Base-by-base conservation (phyloP, 64 coral and sea anemone genomes). In the Pocillopora damicornis region DNA sequence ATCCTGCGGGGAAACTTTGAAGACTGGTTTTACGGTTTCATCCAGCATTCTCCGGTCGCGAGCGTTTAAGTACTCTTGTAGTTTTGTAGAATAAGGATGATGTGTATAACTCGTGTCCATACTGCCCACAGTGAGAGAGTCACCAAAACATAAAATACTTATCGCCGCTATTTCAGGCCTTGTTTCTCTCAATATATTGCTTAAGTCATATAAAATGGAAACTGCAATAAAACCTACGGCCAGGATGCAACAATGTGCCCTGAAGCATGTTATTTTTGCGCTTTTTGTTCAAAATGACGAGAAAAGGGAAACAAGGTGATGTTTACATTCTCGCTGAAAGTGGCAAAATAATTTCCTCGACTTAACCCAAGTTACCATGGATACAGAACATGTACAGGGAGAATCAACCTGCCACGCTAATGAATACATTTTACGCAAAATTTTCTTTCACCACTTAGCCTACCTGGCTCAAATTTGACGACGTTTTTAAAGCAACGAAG, bases 121-220 rank as follows among this genome's bases (percentile, higher is more conserved):
- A 11, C 57, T 36, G 37, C 92, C 92, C 9, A 15, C 85, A 4
- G 92, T 94, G 22, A 94, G 30, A 12, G 92, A 94, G 58, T 94
- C 92, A 1, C 92, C 92, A 75, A 94, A 94, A 88, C 88, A 94
- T 20, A 94, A 86, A 74, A 94, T 82, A 34, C 66, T 87, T 8
- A 94, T 88, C 7, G 42, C 7, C 30, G 85, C 59, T 15, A 9
- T 58, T 73, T 85, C 61, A 15, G 64, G 57, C 38, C 38, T 73
- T 45, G 81, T 5, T 68, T 20, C 62, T 23, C 14, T 42, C 23
- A 85, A 11, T 15, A 38, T 7, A 13, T 58, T 58, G 4, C 64
- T 68, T 14, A 73, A 45, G 0, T 42, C 2, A 72, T 85, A 85
- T 58, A 85, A 85, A 58, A 83, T 37, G 10, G 37, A 73, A 14